Evolutionary conservation across 2,797 vertebrate genomes (phyloP).

Genomic region (Petrocephalus schoutedeni): DNA sequence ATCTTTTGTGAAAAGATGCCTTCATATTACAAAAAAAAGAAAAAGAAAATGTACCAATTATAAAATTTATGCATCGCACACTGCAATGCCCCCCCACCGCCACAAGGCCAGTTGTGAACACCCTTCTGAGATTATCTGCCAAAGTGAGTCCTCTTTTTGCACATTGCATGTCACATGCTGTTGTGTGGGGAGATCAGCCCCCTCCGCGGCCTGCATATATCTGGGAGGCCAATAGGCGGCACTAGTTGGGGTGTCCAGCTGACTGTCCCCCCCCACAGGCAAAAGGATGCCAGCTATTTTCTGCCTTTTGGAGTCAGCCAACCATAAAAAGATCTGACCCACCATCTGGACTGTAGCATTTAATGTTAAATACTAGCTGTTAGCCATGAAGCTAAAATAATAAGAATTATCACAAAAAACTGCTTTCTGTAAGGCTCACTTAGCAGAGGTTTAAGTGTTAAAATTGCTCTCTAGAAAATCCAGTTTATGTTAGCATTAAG

Average conservation of each 20-base stretch:
- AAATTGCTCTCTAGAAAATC: neutral
- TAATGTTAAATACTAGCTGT: neutral
- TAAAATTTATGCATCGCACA: neutral
- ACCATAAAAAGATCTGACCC: neutral
- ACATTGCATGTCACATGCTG: neutral
- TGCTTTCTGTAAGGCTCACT: neutral
- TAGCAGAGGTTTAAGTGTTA: neutral
- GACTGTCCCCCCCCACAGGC: neutral
- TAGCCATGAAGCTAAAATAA: neutral
- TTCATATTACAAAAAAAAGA: neutral
- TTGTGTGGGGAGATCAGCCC: neutral
- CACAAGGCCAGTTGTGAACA: neutral
- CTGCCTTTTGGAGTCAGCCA: neutral
- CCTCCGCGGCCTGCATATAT: neutral
- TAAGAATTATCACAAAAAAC: neutral
- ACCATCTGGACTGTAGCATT: neutral
- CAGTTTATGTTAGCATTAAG: neutral
- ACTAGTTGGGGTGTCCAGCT: neutral
- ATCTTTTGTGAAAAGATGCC: neutral
- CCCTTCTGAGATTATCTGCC: neutral
- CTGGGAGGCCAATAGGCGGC: neutral
- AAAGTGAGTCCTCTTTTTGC: neutral
- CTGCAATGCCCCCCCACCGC: neutral
- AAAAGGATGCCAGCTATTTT: neutral
- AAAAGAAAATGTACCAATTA: neutral